Evolutionary conservation across 2,888 invertebrate species (phyloP), one percentile per base, ranked within the genome.

Genomic region (Caenorhabditis macrosperma): DNA sequence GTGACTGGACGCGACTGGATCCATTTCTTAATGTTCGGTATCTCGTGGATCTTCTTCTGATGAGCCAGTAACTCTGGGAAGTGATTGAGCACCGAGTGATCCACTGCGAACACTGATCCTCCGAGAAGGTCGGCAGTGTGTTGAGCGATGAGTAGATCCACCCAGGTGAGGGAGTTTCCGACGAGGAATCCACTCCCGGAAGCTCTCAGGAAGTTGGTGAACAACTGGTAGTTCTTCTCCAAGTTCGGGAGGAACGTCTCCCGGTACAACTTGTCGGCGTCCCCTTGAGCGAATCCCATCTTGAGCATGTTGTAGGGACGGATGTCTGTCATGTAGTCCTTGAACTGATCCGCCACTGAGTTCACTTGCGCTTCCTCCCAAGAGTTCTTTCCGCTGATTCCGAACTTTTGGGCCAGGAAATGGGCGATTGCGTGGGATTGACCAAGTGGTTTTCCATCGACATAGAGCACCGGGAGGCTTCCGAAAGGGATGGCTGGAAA

Each of bases 11-110:
- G 72, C 12, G 77, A 82, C 57, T 87, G 84, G 38, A 87, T 68
- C 82, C 87, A 88, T 48, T 87, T 85, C 76, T 84, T 85, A 46
- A 88, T 77, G 59, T 84, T 83, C 10, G 87, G 85, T 57, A 81
- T 78, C 17, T 82, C 50, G 41, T 86, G 86, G 48, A 88, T 82
- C 76, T 87, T 87, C 69, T 90, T 86, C 68, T 82, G 83, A 66
- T 86, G 84, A 28, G 59, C 82, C 74, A 59, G 59, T 46, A 83
- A 57, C 66, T 82, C 79, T 10, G 87, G 87, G 57, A 83, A 84
- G 20, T 81, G n/a, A n/a, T n/a, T n/a, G n/a, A n/a, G n/a, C n/a
- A n/a, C n/a, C n/a, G n/a, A n/a, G n/a, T n/a, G n/a, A n/a, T n/a
- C n/a, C n/a, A n/a, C 83, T 22, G 84, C 81, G 55, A 88, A 67